These are phyloP conservation scores for Nycticorax nycticorax DNA, from an alignment of 2,113 vertebrate species.

Conservation along the genomic window DNA sequence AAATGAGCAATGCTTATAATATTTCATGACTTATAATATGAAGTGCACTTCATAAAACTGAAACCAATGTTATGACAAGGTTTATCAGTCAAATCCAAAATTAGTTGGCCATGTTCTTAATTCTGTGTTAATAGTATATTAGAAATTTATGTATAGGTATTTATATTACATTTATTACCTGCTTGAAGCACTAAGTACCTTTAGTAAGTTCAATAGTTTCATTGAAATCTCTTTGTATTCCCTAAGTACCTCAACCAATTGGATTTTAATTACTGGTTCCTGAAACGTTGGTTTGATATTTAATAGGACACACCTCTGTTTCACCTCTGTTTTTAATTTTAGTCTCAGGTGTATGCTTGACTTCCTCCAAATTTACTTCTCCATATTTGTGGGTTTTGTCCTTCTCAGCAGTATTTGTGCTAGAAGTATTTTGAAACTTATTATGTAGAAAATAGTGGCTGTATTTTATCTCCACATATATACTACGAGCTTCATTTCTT, in stretches of 20 bases:
- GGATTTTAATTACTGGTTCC: background rate
- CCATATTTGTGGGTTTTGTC: background rate
- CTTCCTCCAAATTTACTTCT: background rate
- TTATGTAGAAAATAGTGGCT: background rate
- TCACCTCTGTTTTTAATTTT: background rate
- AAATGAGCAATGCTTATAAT: background rate
- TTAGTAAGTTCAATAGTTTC: background rate
- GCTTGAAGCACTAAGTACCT: background rate
- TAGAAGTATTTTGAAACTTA: slow-evolving; percentile 11
- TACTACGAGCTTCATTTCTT: slow-evolving; percentile 3
- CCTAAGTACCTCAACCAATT: background rate
- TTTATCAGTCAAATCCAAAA: background rate
- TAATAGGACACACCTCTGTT: background rate
- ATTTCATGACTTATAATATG: background rate
- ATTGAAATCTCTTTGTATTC: background rate
- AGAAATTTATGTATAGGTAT: background rate
- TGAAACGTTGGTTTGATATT: background rate
- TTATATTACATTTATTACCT: background rate
- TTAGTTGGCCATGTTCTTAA: background rate
- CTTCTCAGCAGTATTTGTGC: background rate
- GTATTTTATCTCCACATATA: background rate
- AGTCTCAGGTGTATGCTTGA: background rate
- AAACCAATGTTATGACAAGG: background rate
- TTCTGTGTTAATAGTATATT: background rate
- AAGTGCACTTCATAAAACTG: background rate